These are phyloP conservation scores for Venturia canescens DNA, from an alignment of 1,140 invertebrate species.

Conservation along the genomic window DNA sequence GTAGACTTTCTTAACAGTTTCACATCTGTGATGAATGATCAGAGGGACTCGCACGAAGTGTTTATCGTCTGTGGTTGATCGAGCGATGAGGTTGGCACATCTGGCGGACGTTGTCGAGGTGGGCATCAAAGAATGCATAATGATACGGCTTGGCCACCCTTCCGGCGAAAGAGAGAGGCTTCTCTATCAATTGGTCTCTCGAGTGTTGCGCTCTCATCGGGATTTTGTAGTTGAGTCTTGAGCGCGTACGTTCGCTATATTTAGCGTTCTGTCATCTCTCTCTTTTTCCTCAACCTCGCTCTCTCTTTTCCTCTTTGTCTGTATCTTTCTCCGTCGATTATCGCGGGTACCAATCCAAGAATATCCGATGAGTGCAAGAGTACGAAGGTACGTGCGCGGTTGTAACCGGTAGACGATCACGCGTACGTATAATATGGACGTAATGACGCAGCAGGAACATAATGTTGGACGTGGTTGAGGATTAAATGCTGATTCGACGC, in stretches of 20 bases:
- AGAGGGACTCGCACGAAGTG: not conserved
- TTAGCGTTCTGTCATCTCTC: not conserved
- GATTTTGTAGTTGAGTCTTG: not conserved
- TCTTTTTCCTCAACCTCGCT: not conserved
- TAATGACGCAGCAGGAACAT: conserved; percentile 28
- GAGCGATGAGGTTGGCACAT: conserved; percentile 14
- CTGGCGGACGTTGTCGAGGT: conserved; percentile 14
- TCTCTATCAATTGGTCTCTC: conserved; percentile 27
- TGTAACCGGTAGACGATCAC: conserved; percentile 15
- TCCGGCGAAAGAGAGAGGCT: conserved; percentile 15
- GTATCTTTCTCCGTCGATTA: conserved; percentile 10
- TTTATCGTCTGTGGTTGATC: not conserved
- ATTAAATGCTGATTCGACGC: conserved; percentile 29
- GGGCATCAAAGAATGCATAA: conserved; percentile 24
- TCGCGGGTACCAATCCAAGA: conserved; percentile 2
- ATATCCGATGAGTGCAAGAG: not conserved
- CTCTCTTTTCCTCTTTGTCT: not conserved
- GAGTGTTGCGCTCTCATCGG: not conserved
- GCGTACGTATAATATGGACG: conserved; percentile 28
- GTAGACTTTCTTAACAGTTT: no score
- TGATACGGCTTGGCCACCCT: conserved; percentile 25
- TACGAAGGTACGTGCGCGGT: not conserved
- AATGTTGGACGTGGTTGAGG: conserved; percentile 11
- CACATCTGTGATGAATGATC: not conserved
- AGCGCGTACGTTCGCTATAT: not conserved